These are phyloP conservation scores for Setophaga coronata DNA, from an alignment of 2,113 vertebrate genomes.

Conservation along the genomic window DNA sequence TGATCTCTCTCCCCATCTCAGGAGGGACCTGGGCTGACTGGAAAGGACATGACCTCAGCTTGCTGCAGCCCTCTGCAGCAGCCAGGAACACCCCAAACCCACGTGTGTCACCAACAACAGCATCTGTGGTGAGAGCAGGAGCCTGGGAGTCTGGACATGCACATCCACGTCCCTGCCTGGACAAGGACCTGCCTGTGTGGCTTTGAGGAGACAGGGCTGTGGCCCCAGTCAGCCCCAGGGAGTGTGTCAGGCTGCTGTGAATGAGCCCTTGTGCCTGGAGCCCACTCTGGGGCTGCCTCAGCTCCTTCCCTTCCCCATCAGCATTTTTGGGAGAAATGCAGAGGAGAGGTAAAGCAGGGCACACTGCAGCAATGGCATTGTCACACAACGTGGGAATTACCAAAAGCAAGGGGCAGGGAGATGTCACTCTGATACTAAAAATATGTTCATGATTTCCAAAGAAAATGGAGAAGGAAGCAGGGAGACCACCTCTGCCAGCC, in stretches of 20 bases:
- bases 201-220: neutral
- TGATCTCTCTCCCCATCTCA: neutral
- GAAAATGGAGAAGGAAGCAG: neutral
- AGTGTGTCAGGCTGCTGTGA: neutral
- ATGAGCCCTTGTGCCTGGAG: neutral
- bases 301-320: neutral
- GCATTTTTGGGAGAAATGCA: neutral
- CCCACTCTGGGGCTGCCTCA: neutral
- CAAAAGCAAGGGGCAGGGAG: neutral
- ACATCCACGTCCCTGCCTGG: neutral
- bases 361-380: neutral
- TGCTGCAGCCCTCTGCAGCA: neutral
- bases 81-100: neutral
- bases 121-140: conserved; percentile 18
- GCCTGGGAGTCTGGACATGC: neutral
- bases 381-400: fast-evolving
- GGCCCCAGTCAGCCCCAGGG: fast-evolving
- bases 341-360: neutral
- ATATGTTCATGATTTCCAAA: neutral
- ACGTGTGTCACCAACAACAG: neutral
- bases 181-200: conserved; percentile 10
- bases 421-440: neutral
- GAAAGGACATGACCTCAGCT: neutral
- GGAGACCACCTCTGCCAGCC: neutral
- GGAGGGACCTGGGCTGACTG: neutral